Conservation (phyloP, 2,113 vertebrate genomes). For the Amazona guildingii region DNA sequence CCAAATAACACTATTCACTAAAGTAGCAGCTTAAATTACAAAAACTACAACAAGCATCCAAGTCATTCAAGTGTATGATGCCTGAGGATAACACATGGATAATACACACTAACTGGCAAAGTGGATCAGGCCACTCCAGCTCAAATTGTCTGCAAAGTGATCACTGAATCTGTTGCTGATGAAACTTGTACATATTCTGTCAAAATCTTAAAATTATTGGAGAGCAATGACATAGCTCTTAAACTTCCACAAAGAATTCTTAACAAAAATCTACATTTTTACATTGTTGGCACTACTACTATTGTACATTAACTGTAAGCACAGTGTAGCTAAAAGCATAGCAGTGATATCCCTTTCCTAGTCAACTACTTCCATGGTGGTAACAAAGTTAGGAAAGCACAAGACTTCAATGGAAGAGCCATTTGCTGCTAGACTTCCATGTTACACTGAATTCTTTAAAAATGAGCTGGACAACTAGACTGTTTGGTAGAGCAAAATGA, state of each 20-base stretch:
- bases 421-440: background rate
- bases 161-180: background rate
- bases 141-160: background rate
- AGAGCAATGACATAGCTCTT: background rate
- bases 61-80: background rate
- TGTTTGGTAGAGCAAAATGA: background rate
- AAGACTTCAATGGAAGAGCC: background rate
- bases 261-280: background rate
- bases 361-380: background rate
- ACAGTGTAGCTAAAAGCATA: background rate
- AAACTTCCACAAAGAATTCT: background rate
- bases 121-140: background rate
- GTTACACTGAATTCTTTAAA: background rate
- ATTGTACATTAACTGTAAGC: background rate
- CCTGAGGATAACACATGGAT: rapidly evolving
- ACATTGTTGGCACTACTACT: background rate
- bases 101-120: background rate
- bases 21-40: background rate
- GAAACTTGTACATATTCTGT: rapidly evolving
- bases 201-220: background rate
- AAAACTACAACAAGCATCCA: background rate
- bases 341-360: background rate
- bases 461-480: background rate
- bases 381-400: background rate
- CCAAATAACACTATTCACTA: background rate